phyloP scores from a whole-genome alignment of 2,113 vertebrate genomes.

The Nothoprocta pentlandii region DNA sequence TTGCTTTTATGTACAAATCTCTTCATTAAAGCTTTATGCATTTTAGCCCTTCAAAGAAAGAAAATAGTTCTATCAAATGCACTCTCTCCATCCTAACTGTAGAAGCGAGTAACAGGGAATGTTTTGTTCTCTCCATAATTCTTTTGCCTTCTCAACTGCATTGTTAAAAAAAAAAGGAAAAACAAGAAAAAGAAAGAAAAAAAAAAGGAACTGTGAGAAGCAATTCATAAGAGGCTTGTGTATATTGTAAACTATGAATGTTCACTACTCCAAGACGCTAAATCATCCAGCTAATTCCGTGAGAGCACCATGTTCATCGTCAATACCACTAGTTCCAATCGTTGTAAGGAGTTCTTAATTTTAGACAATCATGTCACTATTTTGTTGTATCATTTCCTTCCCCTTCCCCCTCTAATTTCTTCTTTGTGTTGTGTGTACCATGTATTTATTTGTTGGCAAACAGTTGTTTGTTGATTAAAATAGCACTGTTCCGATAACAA shows the following conservation, averaged over 20 bases:
- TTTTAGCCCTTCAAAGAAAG: conserved; percentile 81
- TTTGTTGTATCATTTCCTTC: conserved; percentile 79
- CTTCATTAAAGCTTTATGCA: conserved; percentile 81
- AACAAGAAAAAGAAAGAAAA: conserved; percentile 20
- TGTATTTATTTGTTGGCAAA: conserved; percentile 99
- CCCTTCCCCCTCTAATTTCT: conserved; percentile 67
- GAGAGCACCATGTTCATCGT: conserved; percentile 66
- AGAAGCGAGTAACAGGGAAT: conserved; percentile 78
- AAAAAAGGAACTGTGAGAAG: conserved; percentile 65
- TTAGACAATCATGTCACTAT: conserved; percentile 96
- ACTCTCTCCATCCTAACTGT: conserved; percentile 74
- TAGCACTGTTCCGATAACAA: conserved; percentile 92
- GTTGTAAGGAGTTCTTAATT: conserved; percentile 91
- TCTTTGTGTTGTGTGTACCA: conserved; percentile 89
- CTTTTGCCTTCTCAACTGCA: conserved; percentile 81
- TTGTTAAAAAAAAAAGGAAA: conserved; percentile 70
- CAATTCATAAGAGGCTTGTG: conserved; percentile 80
- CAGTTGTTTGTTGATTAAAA: conserved; percentile 94
- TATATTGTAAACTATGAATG: conserved; percentile 85
- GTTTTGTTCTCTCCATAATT: conserved; percentile 76
- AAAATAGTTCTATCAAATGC: conserved; percentile 78
- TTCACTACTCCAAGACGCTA: conserved; percentile 76
- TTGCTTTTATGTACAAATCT: conserved; percentile 82
- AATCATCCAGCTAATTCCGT: conserved; percentile 75
- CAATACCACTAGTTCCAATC: conserved; percentile 92